A percentile compares a stretch with the other conserved stretches of the same genome.
Evolutionary conservation across 2,797 vertebrate species (phyloP).

Genomic region (Cuniculus paca): DNA sequence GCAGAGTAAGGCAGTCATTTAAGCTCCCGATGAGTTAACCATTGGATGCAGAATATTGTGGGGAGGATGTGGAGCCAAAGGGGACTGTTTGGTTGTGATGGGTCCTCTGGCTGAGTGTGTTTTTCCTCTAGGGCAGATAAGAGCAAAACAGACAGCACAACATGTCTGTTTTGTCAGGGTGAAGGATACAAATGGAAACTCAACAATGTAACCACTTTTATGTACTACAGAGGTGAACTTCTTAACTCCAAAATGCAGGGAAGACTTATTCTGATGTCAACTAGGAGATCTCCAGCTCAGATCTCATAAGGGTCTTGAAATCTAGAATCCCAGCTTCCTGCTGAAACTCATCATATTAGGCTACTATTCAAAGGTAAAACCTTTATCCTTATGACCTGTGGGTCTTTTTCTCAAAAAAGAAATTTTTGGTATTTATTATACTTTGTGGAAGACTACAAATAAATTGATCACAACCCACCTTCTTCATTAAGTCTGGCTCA

Average conservation of each 20-base stretch:
- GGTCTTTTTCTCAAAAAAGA: background rate
- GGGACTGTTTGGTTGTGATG: background rate
- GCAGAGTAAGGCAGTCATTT: background rate
- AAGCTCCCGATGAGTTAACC: background rate
- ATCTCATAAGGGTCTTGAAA: background rate
- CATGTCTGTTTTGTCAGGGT: background rate
- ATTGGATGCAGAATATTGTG: background rate
- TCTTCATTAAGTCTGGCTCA: background rate
- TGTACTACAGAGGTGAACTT: background rate
- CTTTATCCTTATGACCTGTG: background rate
- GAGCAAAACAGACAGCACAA: background rate
- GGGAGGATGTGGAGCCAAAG: background rate
- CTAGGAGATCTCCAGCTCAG: background rate
- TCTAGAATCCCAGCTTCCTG: background rate
- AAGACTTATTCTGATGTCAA: background rate
- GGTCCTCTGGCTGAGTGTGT: background rate
- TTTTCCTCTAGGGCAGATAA: background rate
- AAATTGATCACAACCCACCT: background rate
- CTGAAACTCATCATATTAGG: background rate
- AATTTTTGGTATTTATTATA: background rate
- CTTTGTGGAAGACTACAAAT: background rate
- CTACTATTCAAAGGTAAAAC: background rate
- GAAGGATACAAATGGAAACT: background rate
- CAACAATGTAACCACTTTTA: background rate
- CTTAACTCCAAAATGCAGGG: background rate